A percentile compares a stretch with the other conserved stretches of the same genome.
Conservation (phyloP, 2,113 vertebrate species). For the Heterocephalus glaber region DNA sequence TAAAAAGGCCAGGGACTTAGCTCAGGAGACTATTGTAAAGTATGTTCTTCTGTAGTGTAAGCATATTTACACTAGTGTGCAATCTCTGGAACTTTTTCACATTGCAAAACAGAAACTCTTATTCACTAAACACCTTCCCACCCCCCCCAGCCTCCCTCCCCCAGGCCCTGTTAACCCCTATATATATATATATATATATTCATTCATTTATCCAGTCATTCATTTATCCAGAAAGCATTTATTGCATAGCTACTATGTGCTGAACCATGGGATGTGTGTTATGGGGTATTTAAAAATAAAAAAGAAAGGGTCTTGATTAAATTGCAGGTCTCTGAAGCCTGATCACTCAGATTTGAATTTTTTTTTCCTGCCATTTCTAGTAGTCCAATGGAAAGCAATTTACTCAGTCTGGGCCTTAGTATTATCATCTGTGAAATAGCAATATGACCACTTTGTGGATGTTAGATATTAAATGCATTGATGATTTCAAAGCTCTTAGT, state of each 20-base stretch:
- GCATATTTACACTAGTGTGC: neutral
- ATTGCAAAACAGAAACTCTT: neutral
- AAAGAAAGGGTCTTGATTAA: neutral
- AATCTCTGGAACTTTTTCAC: neutral
- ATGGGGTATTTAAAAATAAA: neutral
- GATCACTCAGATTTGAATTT: neutral
- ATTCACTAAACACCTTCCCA: neutral
- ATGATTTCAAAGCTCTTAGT: slow-evolving; percentile 20
- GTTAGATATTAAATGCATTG: neutral
- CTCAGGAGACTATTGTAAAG: neutral
- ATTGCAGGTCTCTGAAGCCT: neutral
- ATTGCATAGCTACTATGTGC: neutral
- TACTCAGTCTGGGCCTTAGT: neutral
- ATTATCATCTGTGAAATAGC: neutral
- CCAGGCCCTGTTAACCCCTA: neutral
- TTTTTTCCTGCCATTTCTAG: neutral
- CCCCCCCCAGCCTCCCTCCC: neutral
- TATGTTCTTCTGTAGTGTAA: neutral
- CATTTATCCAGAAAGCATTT: slow-evolving; percentile 7
- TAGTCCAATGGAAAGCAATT: neutral
- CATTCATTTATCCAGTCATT: neutral
- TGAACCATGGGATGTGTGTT: neutral
- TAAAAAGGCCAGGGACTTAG: neutral
- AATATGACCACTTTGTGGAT: neutral
- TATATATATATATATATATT: too few species aligned